Evolutionary conservation across 2,888 invertebrate genomes (phyloP).

Genomic region (Agonopterix alstromeriana): DNA sequence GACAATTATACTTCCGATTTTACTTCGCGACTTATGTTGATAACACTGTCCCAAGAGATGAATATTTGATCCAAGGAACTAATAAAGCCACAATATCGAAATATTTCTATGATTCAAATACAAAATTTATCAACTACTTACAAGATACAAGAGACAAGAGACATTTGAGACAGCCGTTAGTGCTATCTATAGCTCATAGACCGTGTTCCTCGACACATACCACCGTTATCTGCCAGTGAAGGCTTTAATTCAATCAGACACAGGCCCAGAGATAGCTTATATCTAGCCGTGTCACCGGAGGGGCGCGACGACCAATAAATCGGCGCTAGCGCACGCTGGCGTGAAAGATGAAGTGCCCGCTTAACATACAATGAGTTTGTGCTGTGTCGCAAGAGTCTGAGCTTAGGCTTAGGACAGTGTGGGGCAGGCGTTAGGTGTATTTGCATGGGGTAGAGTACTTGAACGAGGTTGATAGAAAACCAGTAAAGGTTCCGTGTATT

Average conservation of each 20-base stretch:
- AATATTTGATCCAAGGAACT: too few species aligned
- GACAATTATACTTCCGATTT: too few species aligned
- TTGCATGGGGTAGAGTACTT: constrained; percentile 1
- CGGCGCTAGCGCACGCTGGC: constrained; percentile 42
- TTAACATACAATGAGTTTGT: constrained; percentile 73
- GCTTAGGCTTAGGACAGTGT: constrained; percentile 43
- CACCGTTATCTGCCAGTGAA: constrained; percentile 15
- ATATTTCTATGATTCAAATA: too few species aligned
- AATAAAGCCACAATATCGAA: too few species aligned
- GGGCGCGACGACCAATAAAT: constrained; percentile 71
- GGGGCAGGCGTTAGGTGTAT: constrained; percentile 16
- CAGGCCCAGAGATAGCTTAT: constrained; percentile 22
- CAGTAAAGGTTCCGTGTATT: too few species aligned
- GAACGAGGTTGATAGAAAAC: not conserved
- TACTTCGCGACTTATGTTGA: too few species aligned
- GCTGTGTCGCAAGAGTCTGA: constrained; percentile 46
- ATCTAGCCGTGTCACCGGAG: constrained; percentile 45
- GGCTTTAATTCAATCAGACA: constrained; percentile 49
- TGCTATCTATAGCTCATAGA: not conserved
- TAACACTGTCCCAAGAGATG: too few species aligned
- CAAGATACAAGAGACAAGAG: not conserved
- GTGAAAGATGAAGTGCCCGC: constrained; percentile 71
- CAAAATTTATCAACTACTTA: not conserved
- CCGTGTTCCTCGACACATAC: not conserved
- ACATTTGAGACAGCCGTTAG: not conserved